A percentile compares a stretch with the other conserved stretches of the same genome.
Conservation (phyloP, 2,797 vertebrate genomes). For the Coccyzus lansbergi region DNA sequence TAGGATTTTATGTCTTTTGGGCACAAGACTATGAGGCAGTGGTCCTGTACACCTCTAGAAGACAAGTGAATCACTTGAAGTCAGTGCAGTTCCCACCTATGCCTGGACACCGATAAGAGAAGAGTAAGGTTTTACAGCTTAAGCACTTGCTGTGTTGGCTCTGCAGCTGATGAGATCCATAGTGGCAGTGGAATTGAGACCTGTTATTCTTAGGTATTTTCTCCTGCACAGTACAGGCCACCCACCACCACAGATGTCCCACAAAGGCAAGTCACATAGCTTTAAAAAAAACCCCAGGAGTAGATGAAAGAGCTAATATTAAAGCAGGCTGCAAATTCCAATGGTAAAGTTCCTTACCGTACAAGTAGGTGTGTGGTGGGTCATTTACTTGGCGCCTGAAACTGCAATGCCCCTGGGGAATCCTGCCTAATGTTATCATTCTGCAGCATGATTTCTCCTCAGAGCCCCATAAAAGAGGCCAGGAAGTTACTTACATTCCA, state of each 20-base stretch:
- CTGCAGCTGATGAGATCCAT: not conserved
- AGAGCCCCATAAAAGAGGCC: not conserved
- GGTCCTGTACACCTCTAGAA: not conserved
- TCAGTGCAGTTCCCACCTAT: not conserved
- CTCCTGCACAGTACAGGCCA: not conserved
- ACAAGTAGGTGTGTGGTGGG: not conserved
- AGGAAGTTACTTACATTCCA: conserved; percentile 30
- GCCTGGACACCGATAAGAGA: not conserved
- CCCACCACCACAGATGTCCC: not conserved
- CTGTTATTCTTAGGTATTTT: not conserved
- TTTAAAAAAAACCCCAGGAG: not conserved
- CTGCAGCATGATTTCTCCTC: conserved; percentile 12
- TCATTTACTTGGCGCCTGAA: not conserved
- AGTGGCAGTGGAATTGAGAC: not conserved
- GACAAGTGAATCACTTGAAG: not conserved
- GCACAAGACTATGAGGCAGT: not conserved
- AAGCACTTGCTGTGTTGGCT: not conserved
- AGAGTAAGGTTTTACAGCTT: not conserved
- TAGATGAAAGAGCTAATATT: not conserved
- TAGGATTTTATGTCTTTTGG: fast-evolving
- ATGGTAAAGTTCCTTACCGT: conserved; percentile 3
- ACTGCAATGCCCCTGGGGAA: not conserved
- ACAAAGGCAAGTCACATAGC: not conserved
- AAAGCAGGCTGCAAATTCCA: not conserved
- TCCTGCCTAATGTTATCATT: not conserved